These are phyloP conservation scores for Brienomyrus brachyistius DNA, from an alignment of 2,113 vertebrate genomes.

Conservation along the genomic window DNA sequence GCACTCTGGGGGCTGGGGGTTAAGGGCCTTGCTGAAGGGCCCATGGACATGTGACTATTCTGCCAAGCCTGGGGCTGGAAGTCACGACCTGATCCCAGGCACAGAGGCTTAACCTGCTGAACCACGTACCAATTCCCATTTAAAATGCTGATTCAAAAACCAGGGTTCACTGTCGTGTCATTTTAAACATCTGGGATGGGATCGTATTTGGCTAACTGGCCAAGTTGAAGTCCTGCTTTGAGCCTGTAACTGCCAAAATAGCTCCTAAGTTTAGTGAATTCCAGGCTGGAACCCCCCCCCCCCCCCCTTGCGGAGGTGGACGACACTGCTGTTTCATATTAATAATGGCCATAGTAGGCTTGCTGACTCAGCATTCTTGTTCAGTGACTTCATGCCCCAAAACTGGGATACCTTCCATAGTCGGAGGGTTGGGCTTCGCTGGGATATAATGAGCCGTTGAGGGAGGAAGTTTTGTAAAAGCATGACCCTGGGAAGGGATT, in stretches of 20 bases:
- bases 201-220: not conserved
- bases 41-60: not conserved
- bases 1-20: not conserved
- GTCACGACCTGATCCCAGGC: not conserved
- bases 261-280: not conserved
- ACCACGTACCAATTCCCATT: not conserved
- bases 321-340: conserved; percentile 54
- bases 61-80: not conserved
- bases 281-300: conserved; percentile 13
- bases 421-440: not conserved
- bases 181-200: not conserved
- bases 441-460: conserved; percentile 46
- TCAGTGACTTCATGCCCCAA: conserved; percentile 54
- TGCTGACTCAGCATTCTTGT: conserved; percentile 63
- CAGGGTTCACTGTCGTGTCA: not conserved
- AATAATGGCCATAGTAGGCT: conserved; percentile 57
- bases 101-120: not conserved
- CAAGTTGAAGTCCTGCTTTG: not conserved
- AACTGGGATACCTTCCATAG: conserved; percentile 32
- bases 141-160: not conserved
- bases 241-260: not conserved
- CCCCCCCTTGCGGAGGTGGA: conserved; percentile 46
- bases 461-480: conserved; percentile 37
- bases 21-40: not conserved
- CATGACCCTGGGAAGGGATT: conserved; percentile 42